Conservation (phyloP, 2,888 invertebrate genomes). For the Eremobia ochroleuca region DNA sequence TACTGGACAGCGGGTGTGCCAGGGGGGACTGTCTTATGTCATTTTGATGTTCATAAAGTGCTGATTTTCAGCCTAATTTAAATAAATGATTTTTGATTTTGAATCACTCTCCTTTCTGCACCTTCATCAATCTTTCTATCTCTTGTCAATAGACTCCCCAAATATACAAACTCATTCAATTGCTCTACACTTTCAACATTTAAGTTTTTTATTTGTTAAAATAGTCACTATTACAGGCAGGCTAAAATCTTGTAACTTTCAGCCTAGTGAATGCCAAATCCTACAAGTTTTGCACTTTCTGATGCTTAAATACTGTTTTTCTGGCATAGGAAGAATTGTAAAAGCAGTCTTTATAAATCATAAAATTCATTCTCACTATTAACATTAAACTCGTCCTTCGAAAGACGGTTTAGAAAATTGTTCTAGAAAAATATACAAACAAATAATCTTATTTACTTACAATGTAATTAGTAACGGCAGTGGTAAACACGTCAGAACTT, state of each 20-base stretch:
- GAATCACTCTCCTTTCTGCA: no score
- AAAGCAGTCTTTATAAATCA: neutral
- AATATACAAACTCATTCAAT: neutral
- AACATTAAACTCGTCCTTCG: neutral
- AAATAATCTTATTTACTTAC: constrained; percentile 56
- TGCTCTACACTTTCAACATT: neutral
- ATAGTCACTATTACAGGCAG: no score
- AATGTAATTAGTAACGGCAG: constrained; percentile 53
- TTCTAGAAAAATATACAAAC: constrained; percentile 1
- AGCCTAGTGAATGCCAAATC: neutral
- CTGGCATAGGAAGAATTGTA: neutral
- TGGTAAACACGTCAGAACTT: constrained; percentile 77
- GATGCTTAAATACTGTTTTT: neutral
- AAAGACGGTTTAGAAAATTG: neutral
- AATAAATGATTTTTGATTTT: neutral
- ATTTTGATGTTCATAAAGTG: neutral
- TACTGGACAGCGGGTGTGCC: neutral
- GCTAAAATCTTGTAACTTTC: neutral
- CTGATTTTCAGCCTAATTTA: neutral
- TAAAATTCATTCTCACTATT: neutral
- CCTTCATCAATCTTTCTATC: neutral
- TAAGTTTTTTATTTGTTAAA: neutral
- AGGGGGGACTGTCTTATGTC: no score
- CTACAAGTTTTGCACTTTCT: neutral
- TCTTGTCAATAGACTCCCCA: neutral